phyloP scores from a whole-genome alignment of 2,797 vertebrate species.

The Premnoplex brunnescens region DNA sequence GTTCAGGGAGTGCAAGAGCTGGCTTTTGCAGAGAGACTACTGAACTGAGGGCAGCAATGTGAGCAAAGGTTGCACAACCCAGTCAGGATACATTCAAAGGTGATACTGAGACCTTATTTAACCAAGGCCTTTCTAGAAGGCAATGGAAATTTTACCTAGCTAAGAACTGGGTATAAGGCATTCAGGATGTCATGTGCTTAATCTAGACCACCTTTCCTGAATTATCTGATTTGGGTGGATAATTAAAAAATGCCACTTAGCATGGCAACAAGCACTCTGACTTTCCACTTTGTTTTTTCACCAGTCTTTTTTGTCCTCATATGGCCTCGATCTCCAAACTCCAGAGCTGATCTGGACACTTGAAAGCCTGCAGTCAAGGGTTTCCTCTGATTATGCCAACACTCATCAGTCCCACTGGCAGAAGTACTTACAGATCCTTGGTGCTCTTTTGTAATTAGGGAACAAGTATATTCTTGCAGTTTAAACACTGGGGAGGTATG shows the following conservation, averaged over 20 bases:
- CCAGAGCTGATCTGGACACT: background rate
- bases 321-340: background rate
- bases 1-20: background rate
- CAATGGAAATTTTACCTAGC: background rate
- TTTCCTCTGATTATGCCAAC: conserved; percentile 16
- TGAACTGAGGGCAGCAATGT: background rate
- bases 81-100: background rate
- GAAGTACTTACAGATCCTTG: background rate
- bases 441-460: conserved; percentile 27
- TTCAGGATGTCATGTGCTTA: background rate
- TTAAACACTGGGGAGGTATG: background rate
- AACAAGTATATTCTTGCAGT: conserved; percentile 11
- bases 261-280: background rate
- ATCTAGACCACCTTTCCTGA: background rate
- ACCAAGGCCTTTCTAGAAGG: background rate
- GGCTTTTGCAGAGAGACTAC: background rate
- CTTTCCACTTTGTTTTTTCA: background rate
- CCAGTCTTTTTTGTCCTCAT: background rate
- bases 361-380: conserved; percentile 9
- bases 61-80: background rate
- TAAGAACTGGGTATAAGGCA: background rate
- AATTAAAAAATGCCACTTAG: background rate
- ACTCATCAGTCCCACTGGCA: background rate
- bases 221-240: background rate
- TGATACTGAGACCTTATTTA: background rate